These are phyloP conservation scores for Zaprionus nigranus DNA, from an alignment of 1,140 invertebrate genomes.

Conservation along the genomic window DNA sequence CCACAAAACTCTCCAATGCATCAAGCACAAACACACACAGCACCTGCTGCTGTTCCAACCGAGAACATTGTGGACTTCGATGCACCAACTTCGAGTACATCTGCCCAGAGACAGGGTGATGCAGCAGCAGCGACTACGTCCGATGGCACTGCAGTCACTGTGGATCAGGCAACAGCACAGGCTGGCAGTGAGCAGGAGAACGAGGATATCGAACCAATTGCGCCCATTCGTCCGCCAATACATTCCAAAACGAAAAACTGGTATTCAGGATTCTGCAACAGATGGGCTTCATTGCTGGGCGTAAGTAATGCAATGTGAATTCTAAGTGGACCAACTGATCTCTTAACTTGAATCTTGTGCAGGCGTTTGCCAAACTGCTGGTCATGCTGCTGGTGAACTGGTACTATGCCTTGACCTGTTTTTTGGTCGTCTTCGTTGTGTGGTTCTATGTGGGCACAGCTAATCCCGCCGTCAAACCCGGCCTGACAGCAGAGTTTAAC, in stretches of 20 bases:
- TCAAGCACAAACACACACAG: slow-evolving; percentile 49
- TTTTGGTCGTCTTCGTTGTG: slow-evolving; percentile 92
- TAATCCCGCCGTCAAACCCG: slow-evolving; percentile 97
- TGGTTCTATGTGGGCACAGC: slow-evolving; percentile 97
- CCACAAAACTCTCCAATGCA: slow-evolving; percentile 81
- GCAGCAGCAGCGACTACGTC: neutral
- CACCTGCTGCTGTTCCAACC: slow-evolving; percentile 26
- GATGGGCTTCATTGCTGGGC: slow-evolving; percentile 95
- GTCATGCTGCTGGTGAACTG: slow-evolving; percentile 97
- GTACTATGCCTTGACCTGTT: slow-evolving; percentile 94
- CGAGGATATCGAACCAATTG: slow-evolving; percentile 84
- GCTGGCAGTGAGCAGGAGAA: slow-evolving; percentile 34
- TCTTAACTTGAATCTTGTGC: slow-evolving; percentile 3
- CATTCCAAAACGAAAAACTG: slow-evolving; percentile 95
- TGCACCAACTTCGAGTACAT: slow-evolving; percentile 65
- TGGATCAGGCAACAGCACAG: slow-evolving; percentile 51
- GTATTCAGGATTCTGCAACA: slow-evolving; percentile 96
- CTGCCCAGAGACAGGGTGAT: slow-evolving; percentile 29
- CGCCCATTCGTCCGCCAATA: slow-evolving; percentile 86
- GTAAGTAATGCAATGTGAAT: slow-evolving; percentile 86
- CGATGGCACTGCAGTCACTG: slow-evolving; percentile 49
- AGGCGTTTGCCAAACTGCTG: slow-evolving; percentile 88
- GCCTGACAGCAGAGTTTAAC: slow-evolving; percentile 94
- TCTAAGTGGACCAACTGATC: neutral
- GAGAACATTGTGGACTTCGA: slow-evolving; percentile 44